Percentiles rank a stretch among this genome's conserved stretches.
Conservation (phyloP, 2,888 invertebrate genomes). For the Asteroscopus sphinx region DNA sequence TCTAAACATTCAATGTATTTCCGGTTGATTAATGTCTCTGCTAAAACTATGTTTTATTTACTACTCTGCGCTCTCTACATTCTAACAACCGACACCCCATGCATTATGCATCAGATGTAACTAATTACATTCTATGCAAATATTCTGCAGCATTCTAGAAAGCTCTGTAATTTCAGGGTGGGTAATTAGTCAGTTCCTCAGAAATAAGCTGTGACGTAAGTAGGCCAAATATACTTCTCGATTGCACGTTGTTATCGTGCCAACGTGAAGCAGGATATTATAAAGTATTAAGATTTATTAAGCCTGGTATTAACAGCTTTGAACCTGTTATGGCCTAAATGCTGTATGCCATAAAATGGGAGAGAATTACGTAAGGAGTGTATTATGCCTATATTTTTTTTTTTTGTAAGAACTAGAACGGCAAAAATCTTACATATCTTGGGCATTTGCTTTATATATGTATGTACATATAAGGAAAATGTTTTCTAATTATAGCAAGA, state of each 20-base stretch:
- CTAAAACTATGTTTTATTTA: constrained; percentile 6
- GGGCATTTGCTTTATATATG: too few species aligned
- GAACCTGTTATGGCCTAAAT: background rate
- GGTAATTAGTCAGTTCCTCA: constrained; percentile 20
- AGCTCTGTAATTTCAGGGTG: constrained; percentile 24
- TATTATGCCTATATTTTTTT: constrained; percentile 1
- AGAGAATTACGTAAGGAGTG: constrained; percentile 1
- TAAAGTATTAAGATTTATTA: constrained; percentile 7
- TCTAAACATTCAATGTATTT: constrained; percentile 2
- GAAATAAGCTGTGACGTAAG: constrained; percentile 24
- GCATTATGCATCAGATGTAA: constrained; percentile 26
- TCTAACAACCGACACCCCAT: constrained; percentile 6
- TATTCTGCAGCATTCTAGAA: constrained; percentile 13
- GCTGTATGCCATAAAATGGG: constrained; percentile 1
- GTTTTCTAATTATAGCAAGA: too few species aligned
- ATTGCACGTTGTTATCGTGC: constrained; percentile 4
- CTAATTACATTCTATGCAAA: constrained; percentile 20
- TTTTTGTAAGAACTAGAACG: too few species aligned
- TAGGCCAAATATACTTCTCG: constrained; percentile 20
- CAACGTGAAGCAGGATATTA: constrained; percentile 14
- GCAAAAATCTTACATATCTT: too few species aligned
- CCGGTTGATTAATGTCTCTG: constrained; percentile 2
- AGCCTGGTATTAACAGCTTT: constrained; percentile 2
- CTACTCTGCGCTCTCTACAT: constrained; percentile 7
- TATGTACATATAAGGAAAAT: too few species aligned